Conservation (phyloP, 2,888 invertebrate species). For the Phrixothrix hirtus region DNA sequence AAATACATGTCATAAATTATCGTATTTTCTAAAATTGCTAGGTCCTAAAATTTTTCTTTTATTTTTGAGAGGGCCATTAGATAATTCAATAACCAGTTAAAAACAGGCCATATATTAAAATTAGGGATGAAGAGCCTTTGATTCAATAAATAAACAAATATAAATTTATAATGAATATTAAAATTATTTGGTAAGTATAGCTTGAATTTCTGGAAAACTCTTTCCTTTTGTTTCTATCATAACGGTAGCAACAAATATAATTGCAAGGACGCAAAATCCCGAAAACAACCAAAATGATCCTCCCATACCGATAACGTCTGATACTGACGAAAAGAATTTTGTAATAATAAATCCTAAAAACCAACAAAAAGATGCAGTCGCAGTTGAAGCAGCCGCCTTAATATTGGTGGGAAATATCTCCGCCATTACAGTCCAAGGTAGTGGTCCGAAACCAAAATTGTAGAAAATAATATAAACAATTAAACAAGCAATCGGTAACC, state of each 20-base stretch:
- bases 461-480: slow-evolving; percentile 77
- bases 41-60: too few relatives aligned
- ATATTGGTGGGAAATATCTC: slow-evolving; percentile 81
- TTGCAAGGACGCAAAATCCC: slow-evolving; percentile 60
- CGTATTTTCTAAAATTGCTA: too few relatives aligned
- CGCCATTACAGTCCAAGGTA: slow-evolving; percentile 82
- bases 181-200: slow-evolving; percentile 56
- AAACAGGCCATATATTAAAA: too few relatives aligned
- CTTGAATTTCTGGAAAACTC: slow-evolving; percentile 80
- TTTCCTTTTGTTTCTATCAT: slow-evolving; percentile 87
- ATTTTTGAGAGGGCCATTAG: too few relatives aligned
- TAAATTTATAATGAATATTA: too few relatives aligned
- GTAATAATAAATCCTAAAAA: slow-evolving; percentile 74
- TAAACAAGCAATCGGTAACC: slow-evolving; percentile 73
- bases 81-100: too few relatives aligned
- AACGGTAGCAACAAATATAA: slow-evolving; percentile 70
- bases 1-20: too few relatives aligned
- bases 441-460: slow-evolving; percentile 75
- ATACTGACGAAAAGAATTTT: slow-evolving; percentile 67
- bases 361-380: slow-evolving; percentile 81
- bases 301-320: slow-evolving; percentile 64
- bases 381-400: slow-evolving; percentile 74
- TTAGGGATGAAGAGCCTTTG: too few relatives aligned
- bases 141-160: too few relatives aligned
- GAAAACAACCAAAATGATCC: slow-evolving; percentile 73